Conservation (phyloP, 2,113 vertebrate species). For the Trogon surrucura region DNA sequence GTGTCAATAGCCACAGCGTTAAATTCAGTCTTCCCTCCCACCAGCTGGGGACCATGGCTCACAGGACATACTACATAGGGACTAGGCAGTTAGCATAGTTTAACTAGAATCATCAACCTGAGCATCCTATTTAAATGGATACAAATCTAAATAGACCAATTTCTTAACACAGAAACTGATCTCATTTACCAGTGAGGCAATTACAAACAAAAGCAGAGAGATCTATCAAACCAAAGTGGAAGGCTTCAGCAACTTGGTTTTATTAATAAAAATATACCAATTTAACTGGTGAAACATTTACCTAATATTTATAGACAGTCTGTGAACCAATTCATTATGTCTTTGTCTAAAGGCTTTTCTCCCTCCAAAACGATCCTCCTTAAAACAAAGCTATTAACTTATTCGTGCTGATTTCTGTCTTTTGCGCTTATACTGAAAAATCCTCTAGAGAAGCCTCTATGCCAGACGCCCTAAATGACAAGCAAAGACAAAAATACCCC, state of each 20-base stretch:
- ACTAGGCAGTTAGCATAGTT: rapidly evolving
- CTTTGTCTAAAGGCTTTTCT: neutral
- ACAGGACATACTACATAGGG: neutral
- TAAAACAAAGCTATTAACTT: neutral
- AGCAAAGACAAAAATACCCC: neutral
- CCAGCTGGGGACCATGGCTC: neutral
- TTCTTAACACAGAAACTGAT: neutral
- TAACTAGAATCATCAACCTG: neutral
- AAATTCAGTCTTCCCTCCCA: neutral
- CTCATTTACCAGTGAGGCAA: neutral
- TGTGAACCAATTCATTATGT: neutral
- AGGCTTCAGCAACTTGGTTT: neutral
- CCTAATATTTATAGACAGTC: neutral
- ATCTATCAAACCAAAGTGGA: neutral
- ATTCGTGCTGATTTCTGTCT: neutral
- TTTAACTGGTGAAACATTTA: neutral
- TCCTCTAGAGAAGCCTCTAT: neutral
- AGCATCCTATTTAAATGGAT: neutral
- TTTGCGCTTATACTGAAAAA: neutral
- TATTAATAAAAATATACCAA: neutral
- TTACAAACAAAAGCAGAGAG: neutral
- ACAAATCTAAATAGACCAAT: neutral
- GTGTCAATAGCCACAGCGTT: neutral
- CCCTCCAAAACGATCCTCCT: neutral
- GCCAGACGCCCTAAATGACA: neutral